Evolutionary conservation across 2,113 vertebrate species (phyloP), one percentile per base, ranked within the genome.

Genomic region (Elaphurus davidianus): DNA sequence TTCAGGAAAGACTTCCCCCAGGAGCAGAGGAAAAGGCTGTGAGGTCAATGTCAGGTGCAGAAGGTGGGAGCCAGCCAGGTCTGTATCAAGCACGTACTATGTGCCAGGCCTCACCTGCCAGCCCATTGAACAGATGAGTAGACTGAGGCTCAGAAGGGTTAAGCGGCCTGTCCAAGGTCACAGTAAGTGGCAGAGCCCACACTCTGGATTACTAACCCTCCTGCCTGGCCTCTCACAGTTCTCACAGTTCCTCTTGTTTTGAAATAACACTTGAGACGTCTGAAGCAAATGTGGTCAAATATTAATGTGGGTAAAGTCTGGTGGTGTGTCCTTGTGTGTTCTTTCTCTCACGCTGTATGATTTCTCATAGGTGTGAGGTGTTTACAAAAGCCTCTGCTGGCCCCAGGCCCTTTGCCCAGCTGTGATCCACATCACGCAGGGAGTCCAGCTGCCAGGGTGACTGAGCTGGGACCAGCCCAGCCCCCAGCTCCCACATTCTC

Each of bases 151-250:
- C 86, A 55, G 90, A 87, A 82, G 78, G 64, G 36, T 21, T 21
- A 54, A 14, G 30, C 5, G 4, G 30, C 54, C 60, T 16, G 0
- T 30, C 43, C 30, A n/a, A 33, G 23, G 19, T 40, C 6, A 3
- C 82, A 15, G 74, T n/a, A 5, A 64, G 27, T 23, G 15, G 27
- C 23, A 60, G 25, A 54, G 15, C 5, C 28, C 23, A 5, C 0
- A 15, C 11, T 87, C 52, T 14, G 9, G 16, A 45, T 27, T 27
- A 33, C 59, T 14, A 36, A 30, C 45, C 7, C 43, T 23, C 17
- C 1, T 13, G 0, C 17, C 1, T 13, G 0, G 3, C 89, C 33
- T 55, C 71, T 78, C 43, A 67, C 7, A 5, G 4, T n/a, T 8
- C 10, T 43, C 17, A 33, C 0, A 5, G 52, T 43, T 6, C 54